phyloP scores from a whole-genome alignment of 2,797 vertebrate genomes.

The Propithecus perrieri region DNA sequence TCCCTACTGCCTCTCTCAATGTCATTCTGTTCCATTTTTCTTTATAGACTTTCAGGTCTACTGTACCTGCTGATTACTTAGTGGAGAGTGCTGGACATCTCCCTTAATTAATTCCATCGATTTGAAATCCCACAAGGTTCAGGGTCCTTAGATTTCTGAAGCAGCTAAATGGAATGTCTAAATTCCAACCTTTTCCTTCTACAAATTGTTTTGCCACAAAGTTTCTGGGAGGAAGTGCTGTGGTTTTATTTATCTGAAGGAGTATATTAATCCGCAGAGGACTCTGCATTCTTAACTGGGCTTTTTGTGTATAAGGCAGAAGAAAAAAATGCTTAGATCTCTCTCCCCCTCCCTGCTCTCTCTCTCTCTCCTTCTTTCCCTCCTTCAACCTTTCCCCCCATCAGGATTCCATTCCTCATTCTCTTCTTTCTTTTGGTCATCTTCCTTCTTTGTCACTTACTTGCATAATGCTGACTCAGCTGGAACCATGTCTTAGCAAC shows the following conservation, averaged over 20 bases:
- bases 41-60: constrained; percentile 86
- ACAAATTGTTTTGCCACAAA: constrained; percentile 84
- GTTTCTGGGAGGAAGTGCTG: constrained; percentile 73
- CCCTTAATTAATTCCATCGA: constrained; percentile 88
- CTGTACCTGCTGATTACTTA: constrained; percentile 88
- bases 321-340: background rate
- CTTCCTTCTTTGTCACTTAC: background rate
- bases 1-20: constrained; percentile 84
- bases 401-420: background rate
- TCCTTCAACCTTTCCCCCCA: fast-evolving
- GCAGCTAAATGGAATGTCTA: constrained; percentile 87
- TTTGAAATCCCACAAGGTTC: constrained; percentile 85
- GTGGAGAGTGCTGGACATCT: constrained; percentile 83
- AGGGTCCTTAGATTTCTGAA: constrained; percentile 86
- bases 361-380: background rate
- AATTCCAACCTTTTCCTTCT: constrained; percentile 84
- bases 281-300: constrained; percentile 50
- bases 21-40: constrained; percentile 86
- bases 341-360: background rate
- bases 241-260: constrained; percentile 78
- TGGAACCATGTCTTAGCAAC: background rate
- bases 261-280: constrained; percentile 37
- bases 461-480: background rate
- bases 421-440: background rate
- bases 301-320: background rate